A percentile compares a stretch with the other conserved stretches of the same genome.
Conservation (phyloP, 2,113 vertebrate genomes). For the Tympanuchus pallidicinctus region DNA sequence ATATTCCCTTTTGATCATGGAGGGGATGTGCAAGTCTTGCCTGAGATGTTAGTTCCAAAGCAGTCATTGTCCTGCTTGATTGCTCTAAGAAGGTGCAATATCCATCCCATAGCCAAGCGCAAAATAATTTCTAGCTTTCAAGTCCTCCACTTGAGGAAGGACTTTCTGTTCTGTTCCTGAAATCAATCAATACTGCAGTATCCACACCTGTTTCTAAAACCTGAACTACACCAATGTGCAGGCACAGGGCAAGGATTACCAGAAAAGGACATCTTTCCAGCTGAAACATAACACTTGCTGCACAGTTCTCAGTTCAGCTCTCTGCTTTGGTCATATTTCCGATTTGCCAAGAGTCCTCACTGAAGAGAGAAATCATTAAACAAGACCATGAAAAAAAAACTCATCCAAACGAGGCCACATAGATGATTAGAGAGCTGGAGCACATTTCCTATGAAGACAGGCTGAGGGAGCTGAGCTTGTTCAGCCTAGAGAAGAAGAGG, state of each 20-base stretch:
- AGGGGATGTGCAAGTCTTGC: background rate
- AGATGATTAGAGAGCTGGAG: too few species aligned
- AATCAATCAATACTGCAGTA: background rate
- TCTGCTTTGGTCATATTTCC: background rate
- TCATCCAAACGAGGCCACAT: too few species aligned
- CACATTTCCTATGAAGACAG: too few species aligned
- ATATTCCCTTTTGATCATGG: background rate
- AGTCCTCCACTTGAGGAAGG: background rate
- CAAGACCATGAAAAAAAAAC: background rate
- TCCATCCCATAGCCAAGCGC: background rate
- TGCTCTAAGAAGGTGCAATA: background rate
- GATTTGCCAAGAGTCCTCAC: background rate
- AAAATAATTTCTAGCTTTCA: slow-evolving; percentile 15
- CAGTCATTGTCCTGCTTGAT: background rate
- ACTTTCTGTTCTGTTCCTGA: background rate
- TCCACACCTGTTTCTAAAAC: background rate
- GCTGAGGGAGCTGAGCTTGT: too few species aligned
- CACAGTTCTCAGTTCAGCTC: background rate
- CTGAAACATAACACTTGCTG: background rate
- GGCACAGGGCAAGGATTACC: background rate
- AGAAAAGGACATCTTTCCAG: background rate
- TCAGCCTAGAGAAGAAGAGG: too few species aligned
- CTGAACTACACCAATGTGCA: background rate
- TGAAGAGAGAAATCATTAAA: background rate
- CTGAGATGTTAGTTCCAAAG: background rate